Conservation (phyloP, 1,140 invertebrate species). For the Mercenaria mercenaria region DNA sequence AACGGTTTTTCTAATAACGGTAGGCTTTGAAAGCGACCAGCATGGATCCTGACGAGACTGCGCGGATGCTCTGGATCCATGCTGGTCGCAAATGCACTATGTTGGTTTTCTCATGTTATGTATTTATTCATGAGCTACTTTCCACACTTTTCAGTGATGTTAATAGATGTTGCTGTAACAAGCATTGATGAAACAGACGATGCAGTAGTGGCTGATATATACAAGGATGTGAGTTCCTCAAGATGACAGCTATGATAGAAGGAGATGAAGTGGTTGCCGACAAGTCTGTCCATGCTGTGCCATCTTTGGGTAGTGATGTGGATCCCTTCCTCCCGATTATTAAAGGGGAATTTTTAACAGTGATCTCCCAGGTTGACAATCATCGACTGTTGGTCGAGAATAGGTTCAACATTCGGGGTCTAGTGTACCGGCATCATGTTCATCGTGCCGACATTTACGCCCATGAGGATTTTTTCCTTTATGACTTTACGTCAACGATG, state of each 20-base stretch:
- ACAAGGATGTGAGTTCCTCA: neutral
- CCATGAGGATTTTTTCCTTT: slow-evolving; percentile 55
- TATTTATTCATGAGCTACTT: no score
- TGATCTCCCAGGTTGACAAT: neutral
- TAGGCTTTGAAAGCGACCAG: no score
- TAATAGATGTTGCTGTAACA: neutral
- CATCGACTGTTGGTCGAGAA: slow-evolving; percentile 14
- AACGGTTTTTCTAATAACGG: no score
- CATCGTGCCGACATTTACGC: slow-evolving; percentile 15
- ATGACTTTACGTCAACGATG: slow-evolving; percentile 50
- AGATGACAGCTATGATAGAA: neutral
- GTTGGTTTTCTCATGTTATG: no score
- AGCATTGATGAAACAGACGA: neutral
- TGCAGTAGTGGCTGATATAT: neutral
- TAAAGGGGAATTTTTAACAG: slow-evolving; percentile 42
- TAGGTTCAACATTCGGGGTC: slow-evolving; percentile 2
- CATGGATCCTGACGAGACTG: no score
- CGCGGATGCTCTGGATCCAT: no score
- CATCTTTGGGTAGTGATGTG: neutral
- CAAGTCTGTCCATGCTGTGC: slow-evolving; percentile 25
- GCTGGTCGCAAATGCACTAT: no score
- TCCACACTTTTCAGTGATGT: neutral
- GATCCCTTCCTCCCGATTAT: slow-evolving; percentile 35
- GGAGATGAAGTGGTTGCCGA: neutral
- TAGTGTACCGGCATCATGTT: slow-evolving; percentile 37